phyloP scores from a whole-genome alignment of 2,113 vertebrate genomes.

The Ellobius talpinus region DNA sequence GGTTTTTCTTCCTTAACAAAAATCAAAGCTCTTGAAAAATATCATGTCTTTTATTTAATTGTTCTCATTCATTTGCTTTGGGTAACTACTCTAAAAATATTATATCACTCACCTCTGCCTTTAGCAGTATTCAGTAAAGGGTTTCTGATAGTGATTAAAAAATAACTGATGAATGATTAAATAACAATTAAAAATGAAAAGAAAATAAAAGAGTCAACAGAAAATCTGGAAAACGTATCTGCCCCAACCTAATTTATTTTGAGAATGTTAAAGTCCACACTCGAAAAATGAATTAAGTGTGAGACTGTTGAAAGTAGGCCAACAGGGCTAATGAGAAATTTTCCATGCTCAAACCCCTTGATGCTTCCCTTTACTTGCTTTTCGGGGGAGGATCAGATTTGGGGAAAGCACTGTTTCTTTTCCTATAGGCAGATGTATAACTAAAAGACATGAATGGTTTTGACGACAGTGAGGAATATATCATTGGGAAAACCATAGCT shows the following conservation, averaged over 20 bases:
- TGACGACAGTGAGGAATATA: not conserved
- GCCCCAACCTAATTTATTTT: conserved; percentile 14
- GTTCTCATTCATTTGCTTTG: conserved; percentile 55
- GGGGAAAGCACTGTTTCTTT: not conserved
- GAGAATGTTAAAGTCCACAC: not conserved
- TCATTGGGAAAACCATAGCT: not conserved
- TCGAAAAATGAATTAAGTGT: conserved; percentile 19
- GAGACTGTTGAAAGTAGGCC: conserved; percentile 27
- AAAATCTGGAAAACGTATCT: not conserved
- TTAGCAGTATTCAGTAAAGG: conserved; percentile 48
- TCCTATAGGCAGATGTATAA: not conserved
- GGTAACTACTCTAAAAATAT: conserved; percentile 66
- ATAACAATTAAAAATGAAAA: conserved; percentile 47
- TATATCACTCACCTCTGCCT: conserved; percentile 24
- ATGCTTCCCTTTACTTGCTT: conserved; percentile 12
- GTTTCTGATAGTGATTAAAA: conserved; percentile 26
- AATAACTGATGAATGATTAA: conserved; percentile 31
- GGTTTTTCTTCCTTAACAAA: conserved; percentile 61
- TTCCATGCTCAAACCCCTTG: conserved; percentile 1
- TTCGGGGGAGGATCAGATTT: conserved; percentile 8
- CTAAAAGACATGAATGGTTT: not conserved
- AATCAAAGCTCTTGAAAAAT: conserved; percentile 59
- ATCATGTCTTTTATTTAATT: conserved; percentile 57
- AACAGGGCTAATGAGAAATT: conserved; percentile 40
- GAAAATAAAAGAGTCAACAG: not conserved